Conservation (phyloP, 1,140 invertebrate species). For the Xylocopa sonorina region DNA sequence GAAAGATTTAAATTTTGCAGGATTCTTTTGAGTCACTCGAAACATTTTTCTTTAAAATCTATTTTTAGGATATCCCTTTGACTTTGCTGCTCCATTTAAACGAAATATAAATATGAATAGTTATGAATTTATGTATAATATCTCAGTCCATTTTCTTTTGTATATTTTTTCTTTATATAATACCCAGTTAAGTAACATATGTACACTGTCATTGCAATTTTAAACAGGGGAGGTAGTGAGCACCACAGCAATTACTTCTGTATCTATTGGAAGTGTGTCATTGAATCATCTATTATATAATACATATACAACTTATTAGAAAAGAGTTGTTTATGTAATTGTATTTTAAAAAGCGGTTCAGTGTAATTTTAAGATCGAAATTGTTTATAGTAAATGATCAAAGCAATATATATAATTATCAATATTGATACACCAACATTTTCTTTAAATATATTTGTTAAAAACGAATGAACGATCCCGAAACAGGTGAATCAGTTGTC, state of each 20-base stretch:
- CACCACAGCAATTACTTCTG: conserved; percentile 28
- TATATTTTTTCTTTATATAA: conserved; percentile 32
- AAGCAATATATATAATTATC: conserved; percentile 23
- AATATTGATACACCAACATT: not conserved
- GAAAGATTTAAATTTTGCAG: not conserved
- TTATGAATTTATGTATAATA: conserved; percentile 19
- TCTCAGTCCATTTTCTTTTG: conserved; percentile 34
- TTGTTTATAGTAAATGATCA: conserved; percentile 19
- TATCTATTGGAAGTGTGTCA: conserved; percentile 28
- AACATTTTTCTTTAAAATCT: conserved; percentile 10
- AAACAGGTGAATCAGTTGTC: not conserved
- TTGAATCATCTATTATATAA: conserved; percentile 26
- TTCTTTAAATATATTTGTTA: not conserved
- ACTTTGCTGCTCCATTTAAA: not conserved
- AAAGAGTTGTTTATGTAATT: conserved; percentile 22
- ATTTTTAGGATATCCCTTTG: not conserved
- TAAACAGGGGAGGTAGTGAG: conserved; percentile 38
- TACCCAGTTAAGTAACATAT: conserved; percentile 15
- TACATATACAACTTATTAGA: not conserved
- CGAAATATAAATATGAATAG: conserved; percentile 1
- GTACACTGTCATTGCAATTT: conserved; percentile 16
- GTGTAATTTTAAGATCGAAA: conserved; percentile 22
- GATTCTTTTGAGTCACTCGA: not conserved
- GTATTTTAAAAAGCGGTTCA: conserved; percentile 20
- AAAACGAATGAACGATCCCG: not conserved